Conservation (phyloP, 1,140 invertebrate species). For the Vollenhovia emeryi region DNA sequence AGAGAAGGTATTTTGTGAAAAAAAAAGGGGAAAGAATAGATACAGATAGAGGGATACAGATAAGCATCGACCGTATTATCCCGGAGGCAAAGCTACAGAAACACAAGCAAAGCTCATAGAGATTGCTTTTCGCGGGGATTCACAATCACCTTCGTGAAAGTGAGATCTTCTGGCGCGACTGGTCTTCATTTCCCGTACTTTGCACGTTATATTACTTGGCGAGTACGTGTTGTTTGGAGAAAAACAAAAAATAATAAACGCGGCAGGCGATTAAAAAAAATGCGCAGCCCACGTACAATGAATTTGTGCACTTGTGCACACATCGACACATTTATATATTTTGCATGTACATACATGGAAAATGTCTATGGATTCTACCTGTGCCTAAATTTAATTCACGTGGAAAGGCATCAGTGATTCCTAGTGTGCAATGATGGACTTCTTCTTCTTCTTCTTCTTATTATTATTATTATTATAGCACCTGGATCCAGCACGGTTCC, state of each 20-base stretch:
- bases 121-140: slow-evolving; percentile 29
- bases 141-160: slow-evolving; percentile 13
- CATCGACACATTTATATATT: no score
- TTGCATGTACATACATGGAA: no score
- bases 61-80: slow-evolving; percentile 45
- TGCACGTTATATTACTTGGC: slow-evolving; percentile 3
- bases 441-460: no score
- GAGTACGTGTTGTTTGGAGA: background rate
- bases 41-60: background rate
- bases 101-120: slow-evolving; percentile 8
- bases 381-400: no score
- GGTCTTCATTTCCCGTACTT: background rate
- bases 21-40: background rate
- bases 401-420: no score
- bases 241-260: background rate
- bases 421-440: no score
- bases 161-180: background rate
- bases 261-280: background rate
- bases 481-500: no score
- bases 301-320: no score
- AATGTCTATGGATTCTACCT: no score
- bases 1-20: slow-evolving; percentile 53
- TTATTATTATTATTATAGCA: no score
- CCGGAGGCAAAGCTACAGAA: slow-evolving; percentile 53
- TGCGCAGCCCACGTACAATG: background rate